Evolutionary conservation across 2,797 vertebrate species (phyloP), one percentile per base, ranked within the genome.

Genomic region (Tauraco hartlaubi): DNA sequence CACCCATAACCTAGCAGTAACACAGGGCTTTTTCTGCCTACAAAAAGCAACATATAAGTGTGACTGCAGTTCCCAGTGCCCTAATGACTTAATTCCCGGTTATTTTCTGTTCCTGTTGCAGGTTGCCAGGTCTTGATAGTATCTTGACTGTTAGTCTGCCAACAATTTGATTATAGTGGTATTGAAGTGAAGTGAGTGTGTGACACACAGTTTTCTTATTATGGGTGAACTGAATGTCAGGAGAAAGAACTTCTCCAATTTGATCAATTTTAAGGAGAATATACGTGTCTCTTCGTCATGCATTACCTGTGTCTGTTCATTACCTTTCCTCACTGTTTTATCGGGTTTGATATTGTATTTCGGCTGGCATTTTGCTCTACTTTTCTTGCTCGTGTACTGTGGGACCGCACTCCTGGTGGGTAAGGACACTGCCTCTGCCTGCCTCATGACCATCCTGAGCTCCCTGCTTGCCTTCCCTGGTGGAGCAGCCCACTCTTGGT

Each of bases 321-420:
- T 59, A 84, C 64, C 29, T 17, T 33, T 52, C 5, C 15, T 84
- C 3, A 1, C 29, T 51, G 4, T 41, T 71, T 58, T 66, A 15
- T 76, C 39, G 52, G 17, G 7, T 49, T 77, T 66, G 12, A 12
- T 69, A 43, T 4, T 62, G 19, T 26, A 37, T 23, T 84, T 90
- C 52, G 20, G 28, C 43, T 52, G 20, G 48, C 15, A 26, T 41
- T 90, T 90, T 66, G 18, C 37, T 66, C 4, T 52, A 5, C 56
- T 77, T 52, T 43, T 66, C 51, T 69, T 85, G 26, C 19, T 68
- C 0, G 0, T 0, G 1, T 52, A 7, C 35, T 29, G 15, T 52
- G 52, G 37, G 5, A 78, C 26, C 2, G 1, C 3, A 1, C 23
- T 72, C n/a, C 15, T 51, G 19, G 15, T 64, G 14, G 41, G 18